Percentiles rank a stretch among this genome's conserved stretches.
Evolutionary conservation across 2,113 vertebrate species (phyloP).

Genomic region (Herpetotheres cachinnans): DNA sequence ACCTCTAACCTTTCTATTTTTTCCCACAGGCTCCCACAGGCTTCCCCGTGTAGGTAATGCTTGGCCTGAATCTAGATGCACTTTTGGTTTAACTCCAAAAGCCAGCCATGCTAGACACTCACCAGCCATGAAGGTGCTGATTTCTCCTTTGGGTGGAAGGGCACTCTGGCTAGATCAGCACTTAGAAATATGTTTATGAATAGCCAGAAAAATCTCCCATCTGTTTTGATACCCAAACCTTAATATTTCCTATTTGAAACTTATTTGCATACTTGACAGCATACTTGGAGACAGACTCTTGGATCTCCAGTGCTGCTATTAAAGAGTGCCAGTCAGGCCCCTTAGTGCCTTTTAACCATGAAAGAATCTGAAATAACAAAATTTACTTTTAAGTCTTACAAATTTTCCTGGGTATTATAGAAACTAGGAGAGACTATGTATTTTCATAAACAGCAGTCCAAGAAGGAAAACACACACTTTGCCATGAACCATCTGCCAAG

Average conservation of each 20-base stretch:
- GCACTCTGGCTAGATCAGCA: not conserved
- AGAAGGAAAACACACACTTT: conserved; percentile 62
- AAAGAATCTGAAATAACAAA: conserved; percentile 22
- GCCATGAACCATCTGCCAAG: conserved; percentile 66
- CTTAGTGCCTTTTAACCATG: conserved; percentile 12
- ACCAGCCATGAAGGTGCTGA: not conserved
- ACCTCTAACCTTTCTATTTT: conserved; percentile 57
- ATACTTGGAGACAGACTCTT: not conserved
- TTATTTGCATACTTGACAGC: not conserved
- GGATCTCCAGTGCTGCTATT: not conserved
- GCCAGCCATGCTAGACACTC: not conserved
- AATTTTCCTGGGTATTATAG: conserved; percentile 28
- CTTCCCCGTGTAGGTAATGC: not conserved
- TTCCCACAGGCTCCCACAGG: conserved; percentile 21
- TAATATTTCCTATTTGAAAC: not conserved
- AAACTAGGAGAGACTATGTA: conserved; percentile 50
- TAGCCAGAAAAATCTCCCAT: not conserved
- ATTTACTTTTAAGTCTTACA: conserved; percentile 44
- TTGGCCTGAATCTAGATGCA: not conserved
- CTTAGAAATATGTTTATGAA: not conserved
- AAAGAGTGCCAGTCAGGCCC: not conserved
- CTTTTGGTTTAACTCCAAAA: not conserved
- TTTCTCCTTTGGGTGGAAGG: not conserved
- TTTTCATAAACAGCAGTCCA: conserved; percentile 67
- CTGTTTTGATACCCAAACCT: not conserved